Evolutionary conservation across 2,113 vertebrate genomes (phyloP), one percentile per base, ranked within the genome.

Genomic region (Oplegnathus fasciatus): DNA sequence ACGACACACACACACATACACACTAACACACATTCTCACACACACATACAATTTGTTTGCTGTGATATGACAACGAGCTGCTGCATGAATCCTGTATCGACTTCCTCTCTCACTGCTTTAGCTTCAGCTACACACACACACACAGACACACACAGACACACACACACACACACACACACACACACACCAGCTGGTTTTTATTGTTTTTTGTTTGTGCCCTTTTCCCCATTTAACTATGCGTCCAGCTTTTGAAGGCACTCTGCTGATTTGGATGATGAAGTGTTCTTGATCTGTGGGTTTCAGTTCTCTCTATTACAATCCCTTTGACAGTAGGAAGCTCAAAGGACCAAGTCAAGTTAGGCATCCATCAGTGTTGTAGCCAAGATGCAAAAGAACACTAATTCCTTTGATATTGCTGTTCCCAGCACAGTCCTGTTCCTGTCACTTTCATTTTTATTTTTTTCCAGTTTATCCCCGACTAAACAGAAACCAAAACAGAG

Each of bases 61-160:
- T 88, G 86, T 92, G 85, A 90, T 90, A 76, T 76, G 87, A 88
- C 89, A 76, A 65, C 80, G 8, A 68, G 80, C 89, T 85, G 87
- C 72, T 84, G 80, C 78, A 58, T 87, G 80, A 80, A 76, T 91
- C 84, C 84, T 90, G 65, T 22, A 17, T 81, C 74, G 26, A 90
- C 91, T 93, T 94, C 92, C 91, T 93, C 80, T 91, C 86, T 90
- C 89, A 78, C 52, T 85, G 67, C 54, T 68, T 30, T 17, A 65
- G 52, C 54, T 61, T 65, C 60, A 74, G 42, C 30, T 76, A 52
- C 80, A 48, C 8, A 57, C 32, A 75, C 32, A 46, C 58, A 79
- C 30, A 60, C 50, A 54, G 44, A 64, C 69, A 60, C 80, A 74
- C 75, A 58, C 71, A 66, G 55, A 80, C 73, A 69, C 40, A 61